Evolutionary conservation across 2,888 invertebrate species (phyloP), one percentile per base, ranked within the genome.

Genomic region (Salpingus planirostris): DNA sequence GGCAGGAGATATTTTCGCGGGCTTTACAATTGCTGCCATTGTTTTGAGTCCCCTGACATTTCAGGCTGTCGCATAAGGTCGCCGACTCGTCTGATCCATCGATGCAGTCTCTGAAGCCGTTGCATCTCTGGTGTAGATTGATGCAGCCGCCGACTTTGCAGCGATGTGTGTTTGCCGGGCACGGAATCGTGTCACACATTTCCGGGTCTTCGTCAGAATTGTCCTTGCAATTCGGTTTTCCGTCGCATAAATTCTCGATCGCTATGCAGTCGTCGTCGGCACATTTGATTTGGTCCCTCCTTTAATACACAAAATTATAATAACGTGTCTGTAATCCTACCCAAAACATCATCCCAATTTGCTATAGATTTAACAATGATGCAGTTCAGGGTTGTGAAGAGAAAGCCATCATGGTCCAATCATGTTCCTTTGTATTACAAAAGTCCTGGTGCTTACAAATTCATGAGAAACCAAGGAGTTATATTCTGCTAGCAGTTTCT

Each of bases 71-170:
- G n/a, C n/a, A n/a, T n/a, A n/a, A n/a, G n/a, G n/a, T n/a, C n/a
- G n/a, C n/a, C n/a, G n/a, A n/a, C n/a, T 33, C 33, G 13, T 33
- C 33, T 10, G 33, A 29, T 18, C 33, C 33, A 29, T 33, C 33
- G 3, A 33, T 21, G 13, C 33, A 33, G 11, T 33, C 29, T 11
- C 11, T 15, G 3, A 10, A 21, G 3, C 33, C 33, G 13, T 33
- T 29, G 13, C 33, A 33, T 21, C 23, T 15, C 21, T 33, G 29
- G 8, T 28, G 18, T 10, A 11, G 6, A 13, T 24, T 23, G 14
- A 33, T 24, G 14, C 33, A 33, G 6, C 29, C 12, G 4, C 33
- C 33, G 6, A 29, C 18, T 3, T 33, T 29, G 12, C 33, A 33
- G 14, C 33, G n/a, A 14, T 29, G 21, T 7, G 29, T 33, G 5